A percentile compares a stretch with the other conserved stretches of the same genome.
Conservation (phyloP, 2,113 vertebrate species). For the Esox niger region DNA sequence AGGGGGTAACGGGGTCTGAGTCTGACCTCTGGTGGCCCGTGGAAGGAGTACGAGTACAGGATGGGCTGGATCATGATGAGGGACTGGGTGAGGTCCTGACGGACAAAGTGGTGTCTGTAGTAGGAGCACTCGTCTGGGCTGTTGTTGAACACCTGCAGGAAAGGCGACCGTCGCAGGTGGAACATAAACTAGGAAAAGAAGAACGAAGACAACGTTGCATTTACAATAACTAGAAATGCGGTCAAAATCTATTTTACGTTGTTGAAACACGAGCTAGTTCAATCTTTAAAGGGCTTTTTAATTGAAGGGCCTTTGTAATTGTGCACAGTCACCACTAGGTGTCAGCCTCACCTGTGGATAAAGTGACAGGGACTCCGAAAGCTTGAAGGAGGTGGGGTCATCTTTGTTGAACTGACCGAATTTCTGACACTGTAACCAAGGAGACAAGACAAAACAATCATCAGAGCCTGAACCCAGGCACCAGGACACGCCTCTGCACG, state of each 20-base stretch:
- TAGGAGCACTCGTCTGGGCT: conserved; percentile 96
- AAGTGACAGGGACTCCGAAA: conserved; percentile 93
- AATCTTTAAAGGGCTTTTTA: not conserved
- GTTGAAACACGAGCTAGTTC: no score
- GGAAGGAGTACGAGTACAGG: conserved; percentile 95
- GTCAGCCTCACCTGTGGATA: conserved; percentile 88
- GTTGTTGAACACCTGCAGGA: conserved; percentile 98
- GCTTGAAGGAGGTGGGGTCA: conserved; percentile 88
- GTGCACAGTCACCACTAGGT: conserved; percentile 1
- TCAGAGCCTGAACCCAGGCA: not conserved
- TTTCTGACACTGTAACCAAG: conserved; percentile 88
- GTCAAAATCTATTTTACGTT: no score
- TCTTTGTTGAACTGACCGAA: conserved; percentile 98
- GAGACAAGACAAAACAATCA: conserved; percentile 23
- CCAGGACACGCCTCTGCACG: not conserved
- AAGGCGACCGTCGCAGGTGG: conserved; percentile 91
- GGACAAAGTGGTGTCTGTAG: conserved; percentile 92
- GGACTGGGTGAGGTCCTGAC: conserved; percentile 95
- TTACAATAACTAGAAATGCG: no score
- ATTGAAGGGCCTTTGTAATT: not conserved
- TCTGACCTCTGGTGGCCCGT: conserved; percentile 92
- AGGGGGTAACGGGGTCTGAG: not conserved
- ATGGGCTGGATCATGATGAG: conserved; percentile 98
- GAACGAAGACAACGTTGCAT: conserved; percentile 24
- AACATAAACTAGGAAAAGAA: conserved; percentile 87